Percentiles rank a stretch among this genome's conserved stretches.
Conservation (phyloP, 2,797 vertebrate species). For the Dipus sagitta region DNA sequence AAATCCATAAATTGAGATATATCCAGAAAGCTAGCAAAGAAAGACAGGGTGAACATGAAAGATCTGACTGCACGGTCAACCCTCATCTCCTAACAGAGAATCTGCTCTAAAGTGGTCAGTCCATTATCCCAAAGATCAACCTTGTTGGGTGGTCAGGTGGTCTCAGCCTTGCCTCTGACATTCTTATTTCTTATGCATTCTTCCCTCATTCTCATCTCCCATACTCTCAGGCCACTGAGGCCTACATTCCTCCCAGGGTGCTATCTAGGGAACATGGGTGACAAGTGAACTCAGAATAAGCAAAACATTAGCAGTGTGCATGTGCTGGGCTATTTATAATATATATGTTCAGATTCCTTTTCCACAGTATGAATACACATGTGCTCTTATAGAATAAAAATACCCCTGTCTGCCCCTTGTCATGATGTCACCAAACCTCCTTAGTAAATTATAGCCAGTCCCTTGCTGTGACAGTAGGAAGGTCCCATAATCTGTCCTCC, state of each 20-base stretch:
- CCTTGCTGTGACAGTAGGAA: neutral
- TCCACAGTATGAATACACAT: neutral
- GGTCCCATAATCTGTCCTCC: neutral
- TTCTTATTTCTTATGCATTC: neutral
- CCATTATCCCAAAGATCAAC: neutral
- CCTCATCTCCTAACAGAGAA: neutral
- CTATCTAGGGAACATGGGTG: too few relatives aligned
- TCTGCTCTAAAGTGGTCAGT: neutral
- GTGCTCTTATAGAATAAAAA: neutral
- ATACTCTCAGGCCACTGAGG: neutral
- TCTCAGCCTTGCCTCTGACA: neutral
- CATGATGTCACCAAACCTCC: neutral
- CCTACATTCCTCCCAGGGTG: neutral
- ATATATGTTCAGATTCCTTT: neutral
- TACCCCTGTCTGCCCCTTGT: too few relatives aligned
- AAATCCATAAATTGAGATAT: neutral
- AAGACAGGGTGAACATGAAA: neutral
- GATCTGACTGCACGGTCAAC: neutral
- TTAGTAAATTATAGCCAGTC: conserved; percentile 30
- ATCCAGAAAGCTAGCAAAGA: neutral
- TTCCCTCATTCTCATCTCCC: neutral
- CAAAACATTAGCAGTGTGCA: neutral
- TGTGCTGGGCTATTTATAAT: too few relatives aligned
- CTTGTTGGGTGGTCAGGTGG: neutral
- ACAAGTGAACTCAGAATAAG: neutral